A percentile compares a stretch with the other conserved stretches of the same genome.
Conservation (phyloP, 2,888 invertebrate species). For the Tipula lateralis region DNA sequence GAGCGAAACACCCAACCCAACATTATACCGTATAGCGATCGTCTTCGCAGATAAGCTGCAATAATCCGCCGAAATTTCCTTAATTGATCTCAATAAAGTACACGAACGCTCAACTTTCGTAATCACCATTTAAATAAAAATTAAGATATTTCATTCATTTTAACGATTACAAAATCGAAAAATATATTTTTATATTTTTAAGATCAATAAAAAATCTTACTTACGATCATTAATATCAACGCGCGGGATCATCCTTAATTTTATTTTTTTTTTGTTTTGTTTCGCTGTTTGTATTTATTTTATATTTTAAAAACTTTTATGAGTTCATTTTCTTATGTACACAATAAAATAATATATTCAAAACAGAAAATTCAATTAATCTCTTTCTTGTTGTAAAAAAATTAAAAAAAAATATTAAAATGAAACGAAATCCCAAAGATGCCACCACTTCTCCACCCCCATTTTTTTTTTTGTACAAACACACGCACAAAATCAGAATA, state of each 20-base stretch:
- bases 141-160: neutral
- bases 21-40: too few relatives aligned
- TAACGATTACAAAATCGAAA: conserved; percentile 14
- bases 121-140: conserved; percentile 5
- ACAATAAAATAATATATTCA: neutral
- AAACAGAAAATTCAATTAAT: conserved; percentile 24
- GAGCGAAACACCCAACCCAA: neutral
- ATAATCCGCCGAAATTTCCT: neutral
- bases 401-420: neutral
- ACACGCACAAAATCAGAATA: neutral
- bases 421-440: neutral
- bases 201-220: conserved; percentile 19
- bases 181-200: neutral
- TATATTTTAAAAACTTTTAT: conserved; percentile 19
- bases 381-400: neutral
- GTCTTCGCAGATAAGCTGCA: too few relatives aligned
- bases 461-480: neutral
- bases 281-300: neutral
- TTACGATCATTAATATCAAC: conserved; percentile 19
- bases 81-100: neutral
- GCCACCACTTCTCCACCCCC: conserved; percentile 24
- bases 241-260: conserved; percentile 7
- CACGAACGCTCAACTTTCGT: neutral
- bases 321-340: conserved; percentile 9
- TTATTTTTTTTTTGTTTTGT: neutral